These are phyloP conservation scores for Labia minor DNA, from an alignment of 2,888 invertebrate genomes.

Conservation along the genomic window DNA sequence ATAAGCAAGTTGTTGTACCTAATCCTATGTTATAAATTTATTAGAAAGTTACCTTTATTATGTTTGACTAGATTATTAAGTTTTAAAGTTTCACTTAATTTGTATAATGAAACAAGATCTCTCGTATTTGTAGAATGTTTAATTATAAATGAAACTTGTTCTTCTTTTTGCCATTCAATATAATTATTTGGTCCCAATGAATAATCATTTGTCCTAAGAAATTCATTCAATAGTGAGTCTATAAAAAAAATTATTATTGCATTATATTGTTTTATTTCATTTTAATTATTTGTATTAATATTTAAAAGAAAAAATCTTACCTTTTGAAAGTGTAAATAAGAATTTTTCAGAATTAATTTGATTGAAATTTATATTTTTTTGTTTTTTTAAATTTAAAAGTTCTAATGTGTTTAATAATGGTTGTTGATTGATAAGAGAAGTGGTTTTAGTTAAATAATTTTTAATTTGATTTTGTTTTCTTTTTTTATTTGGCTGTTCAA, in stretches of 20 bases:
- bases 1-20: no score
- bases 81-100: background rate
- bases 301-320: no score
- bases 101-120: background rate
- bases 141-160: background rate
- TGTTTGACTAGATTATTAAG: background rate
- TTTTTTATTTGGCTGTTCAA: slow-evolving; percentile 25
- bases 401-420: background rate
- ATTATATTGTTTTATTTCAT: no score
- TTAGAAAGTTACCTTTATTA: background rate
- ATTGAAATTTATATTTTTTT: background rate
- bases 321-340: background rate
- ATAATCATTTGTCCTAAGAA: background rate
- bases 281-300: no score
- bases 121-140: background rate
- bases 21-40: no score
- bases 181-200: background rate
- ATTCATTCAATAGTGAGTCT: background rate
- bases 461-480: slow-evolving; percentile 23
- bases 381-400: background rate
- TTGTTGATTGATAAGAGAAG: background rate
- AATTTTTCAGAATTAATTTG: background rate
- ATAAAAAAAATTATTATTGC: background rate
- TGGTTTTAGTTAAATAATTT: background rate
- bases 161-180: slow-evolving; percentile 5